A percentile compares a stretch with the other conserved stretches of the same genome.
These are phyloP conservation scores for Octopus sinensis DNA, from an alignment of 1,140 invertebrate genomes.

Conservation along the genomic window DNA sequence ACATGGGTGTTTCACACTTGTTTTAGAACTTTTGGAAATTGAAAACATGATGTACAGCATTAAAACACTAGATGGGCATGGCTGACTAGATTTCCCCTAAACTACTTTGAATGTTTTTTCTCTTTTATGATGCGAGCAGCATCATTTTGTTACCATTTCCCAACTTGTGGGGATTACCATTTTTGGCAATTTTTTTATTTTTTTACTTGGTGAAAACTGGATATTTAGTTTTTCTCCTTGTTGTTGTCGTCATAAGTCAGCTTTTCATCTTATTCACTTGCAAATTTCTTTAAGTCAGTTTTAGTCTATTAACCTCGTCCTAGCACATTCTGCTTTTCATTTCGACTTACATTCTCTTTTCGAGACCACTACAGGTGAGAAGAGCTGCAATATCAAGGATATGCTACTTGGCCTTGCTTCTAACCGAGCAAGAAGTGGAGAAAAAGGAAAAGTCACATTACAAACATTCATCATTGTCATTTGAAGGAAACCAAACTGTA, in stretches of 20 bases:
- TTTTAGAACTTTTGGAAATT: no score
- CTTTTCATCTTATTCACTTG: slow-evolving; percentile 2
- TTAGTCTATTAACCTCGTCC: neutral
- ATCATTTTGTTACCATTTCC: neutral
- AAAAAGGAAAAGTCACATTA: slow-evolving; percentile 11
- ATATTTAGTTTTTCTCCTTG: slow-evolving; percentile 8
- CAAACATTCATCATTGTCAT: slow-evolving; percentile 9
- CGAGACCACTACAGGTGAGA: slow-evolving; percentile 4
- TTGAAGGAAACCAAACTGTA: neutral
- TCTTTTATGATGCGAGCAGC: neutral
- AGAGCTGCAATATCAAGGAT: slow-evolving; percentile 12
- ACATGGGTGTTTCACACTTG: no score
- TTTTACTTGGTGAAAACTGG: neutral
- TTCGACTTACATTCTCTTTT: slow-evolving; percentile 8
- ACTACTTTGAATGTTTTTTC: neutral
- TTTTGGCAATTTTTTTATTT: neutral
- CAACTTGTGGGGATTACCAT: neutral
- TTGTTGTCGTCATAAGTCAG: neutral
- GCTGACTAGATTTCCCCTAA: no score
- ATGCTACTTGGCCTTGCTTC: neutral
- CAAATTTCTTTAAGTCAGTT: neutral
- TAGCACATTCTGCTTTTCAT: slow-evolving; percentile 8
- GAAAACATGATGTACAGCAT: no score
- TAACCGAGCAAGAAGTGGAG: slow-evolving; percentile 7
- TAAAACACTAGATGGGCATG: no score